Evolutionary conservation across 2,888 invertebrate genomes (phyloP).

Genomic region (Tridacna crocea): DNA sequence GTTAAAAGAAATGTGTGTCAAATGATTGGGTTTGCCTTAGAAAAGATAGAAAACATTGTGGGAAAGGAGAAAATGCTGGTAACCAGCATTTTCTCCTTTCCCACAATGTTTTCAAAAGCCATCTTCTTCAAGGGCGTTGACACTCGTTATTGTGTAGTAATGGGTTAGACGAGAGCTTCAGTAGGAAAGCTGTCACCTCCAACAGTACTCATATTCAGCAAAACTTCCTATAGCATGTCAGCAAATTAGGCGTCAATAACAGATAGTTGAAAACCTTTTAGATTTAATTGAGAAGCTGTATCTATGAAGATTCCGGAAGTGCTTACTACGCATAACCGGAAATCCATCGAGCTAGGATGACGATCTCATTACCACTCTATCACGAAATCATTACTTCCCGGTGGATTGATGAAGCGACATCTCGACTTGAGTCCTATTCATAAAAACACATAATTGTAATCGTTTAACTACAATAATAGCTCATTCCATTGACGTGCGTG

Average conservation of each 20-base stretch:
- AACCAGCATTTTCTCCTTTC: no score
- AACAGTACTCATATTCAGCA: not conserved
- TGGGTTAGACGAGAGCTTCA: no score
- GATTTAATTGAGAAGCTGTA: constrained; percentile 45
- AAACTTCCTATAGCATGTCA: not conserved
- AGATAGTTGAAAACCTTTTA: constrained; percentile 54
- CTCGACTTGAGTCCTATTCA: constrained; percentile 33
- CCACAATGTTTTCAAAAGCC: no score
- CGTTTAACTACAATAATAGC: constrained; percentile 49
- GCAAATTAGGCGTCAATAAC: constrained; percentile 19
- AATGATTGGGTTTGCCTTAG: no score
- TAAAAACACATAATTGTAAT: constrained; percentile 48
- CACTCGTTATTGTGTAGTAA: no score
- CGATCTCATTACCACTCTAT: constrained; percentile 55
- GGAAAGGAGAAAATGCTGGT: no score
- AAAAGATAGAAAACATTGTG: no score
- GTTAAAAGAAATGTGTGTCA: no score
- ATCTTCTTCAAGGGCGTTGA: no score
- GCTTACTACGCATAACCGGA: constrained; percentile 51
- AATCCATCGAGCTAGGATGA: constrained; percentile 49
- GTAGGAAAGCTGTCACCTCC: no score
- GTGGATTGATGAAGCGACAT: constrained; percentile 50
- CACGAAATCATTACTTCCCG: constrained; percentile 48
- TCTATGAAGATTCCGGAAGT: constrained; percentile 36
- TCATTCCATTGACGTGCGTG: constrained; percentile 44